Base-by-base conservation (phyloP, 1,140 invertebrate species). In the Cecropterus lyciades region DNA sequence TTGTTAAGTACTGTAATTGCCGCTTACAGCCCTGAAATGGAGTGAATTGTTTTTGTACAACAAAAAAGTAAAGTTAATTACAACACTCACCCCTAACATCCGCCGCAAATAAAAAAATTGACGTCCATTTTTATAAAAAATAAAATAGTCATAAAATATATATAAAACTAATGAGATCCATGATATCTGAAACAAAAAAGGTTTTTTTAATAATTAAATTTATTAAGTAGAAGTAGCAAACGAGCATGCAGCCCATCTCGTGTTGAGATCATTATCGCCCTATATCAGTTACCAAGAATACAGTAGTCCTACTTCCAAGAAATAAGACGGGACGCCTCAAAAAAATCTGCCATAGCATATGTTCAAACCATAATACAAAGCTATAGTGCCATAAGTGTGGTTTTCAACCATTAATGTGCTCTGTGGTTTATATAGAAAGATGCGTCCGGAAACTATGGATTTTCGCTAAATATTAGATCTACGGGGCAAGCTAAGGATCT, bases 91-190 rank as follows among this genome's bases (percentile, higher is more conserved):
- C 82, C 87, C 87, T 75, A 89, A 84, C 62, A 91, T 87, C 65
- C 73, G 77, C 70, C 89, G 78, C 70, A 91, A 73, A 70, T 88
- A 75, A 78, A 77, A 82, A 76, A 85, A 91, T 62, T 87, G 82
- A 11, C 69, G 75, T 56, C 81, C 81, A 70, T 75, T 57, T 57
- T 81, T 76, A 70, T 90, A 91, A 83, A 77, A 89, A 74, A 77
- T 79, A 83, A 85, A 91, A 10, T 82, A 80, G 59, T 80, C 78
- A 67, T 89, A 91, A 83, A 90, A 91, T 70, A 88, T 24, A 67
- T 84, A 91, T 65, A 82, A 64, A 11, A 89, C 80, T 88, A 91
- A 79, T 89, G 89, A 89, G 80, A 91, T 90, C 89, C 89, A 91
- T 79, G 74, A 75, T 82, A 90, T 85, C 89, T 91, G 87, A 73